phyloP scores from a whole-genome alignment of 1,140 invertebrate species.

The Sitodiplosis mosellana region DNA sequence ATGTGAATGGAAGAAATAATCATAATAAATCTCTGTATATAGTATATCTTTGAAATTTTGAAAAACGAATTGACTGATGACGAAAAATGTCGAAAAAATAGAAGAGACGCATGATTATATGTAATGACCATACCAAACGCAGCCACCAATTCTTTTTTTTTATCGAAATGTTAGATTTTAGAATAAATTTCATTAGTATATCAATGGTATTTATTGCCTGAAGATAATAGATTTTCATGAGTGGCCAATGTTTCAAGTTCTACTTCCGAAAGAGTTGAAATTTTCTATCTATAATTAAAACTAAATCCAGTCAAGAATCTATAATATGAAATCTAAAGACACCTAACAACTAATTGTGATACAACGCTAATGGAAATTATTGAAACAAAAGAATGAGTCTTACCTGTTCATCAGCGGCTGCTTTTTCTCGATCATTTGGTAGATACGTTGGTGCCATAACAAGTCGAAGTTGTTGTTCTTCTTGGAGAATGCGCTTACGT shows the following conservation, averaged over 20 bases:
- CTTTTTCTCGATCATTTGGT: conserved; percentile 65
- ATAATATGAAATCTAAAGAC: neutral
- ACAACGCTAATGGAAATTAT: neutral
- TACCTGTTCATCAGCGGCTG: conserved; percentile 81
- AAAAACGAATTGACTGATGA: neutral
- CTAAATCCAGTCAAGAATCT: too few relatives aligned
- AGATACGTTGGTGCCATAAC: conserved; percentile 63
- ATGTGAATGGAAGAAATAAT: too few relatives aligned
- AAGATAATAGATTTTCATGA: neutral
- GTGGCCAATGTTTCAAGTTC: too few relatives aligned
- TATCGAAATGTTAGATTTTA: neutral
- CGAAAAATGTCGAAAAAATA: neutral
- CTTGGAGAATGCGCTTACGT: conserved; percentile 61
- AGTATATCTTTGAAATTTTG: neutral
- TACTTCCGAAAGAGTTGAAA: too few relatives aligned
- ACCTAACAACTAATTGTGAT: neutral
- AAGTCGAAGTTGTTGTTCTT: conserved; percentile 66
- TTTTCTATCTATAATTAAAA: too few relatives aligned
- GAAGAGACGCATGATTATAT: neutral
- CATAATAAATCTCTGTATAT: too few relatives aligned
- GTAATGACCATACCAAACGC: too few relatives aligned
- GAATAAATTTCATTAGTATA: neutral
- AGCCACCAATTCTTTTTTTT: too few relatives aligned
- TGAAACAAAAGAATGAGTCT: conserved; percentile 28
- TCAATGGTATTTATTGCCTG: neutral